Evolutionary conservation across 2,888 invertebrate species (phyloP).

Genomic region (Dasypogon diadema): DNA sequence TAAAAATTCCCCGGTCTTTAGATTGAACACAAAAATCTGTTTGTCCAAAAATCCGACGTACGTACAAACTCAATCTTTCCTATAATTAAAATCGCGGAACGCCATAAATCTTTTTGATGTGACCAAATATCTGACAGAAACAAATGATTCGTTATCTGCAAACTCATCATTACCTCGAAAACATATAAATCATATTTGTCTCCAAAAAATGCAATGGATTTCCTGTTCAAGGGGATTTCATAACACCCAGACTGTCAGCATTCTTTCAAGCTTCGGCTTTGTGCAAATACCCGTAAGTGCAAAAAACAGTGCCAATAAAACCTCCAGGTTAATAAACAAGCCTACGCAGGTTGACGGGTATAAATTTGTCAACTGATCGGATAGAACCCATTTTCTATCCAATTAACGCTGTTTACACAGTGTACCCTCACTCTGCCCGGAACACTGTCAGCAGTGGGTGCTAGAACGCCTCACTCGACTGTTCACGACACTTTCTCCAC

Average conservation of each 20-base stretch:
- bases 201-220: background rate
- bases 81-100: too few relatives aligned
- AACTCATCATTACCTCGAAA: background rate
- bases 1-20: too few relatives aligned
- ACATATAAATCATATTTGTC: background rate
- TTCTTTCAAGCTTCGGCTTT: background rate
- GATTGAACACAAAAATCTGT: too few relatives aligned
- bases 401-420: background rate
- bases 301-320: background rate
- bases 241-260: background rate
- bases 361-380: background rate
- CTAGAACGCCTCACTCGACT: background rate
- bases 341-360: background rate
- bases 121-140: background rate
- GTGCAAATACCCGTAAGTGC: background rate
- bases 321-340: background rate
- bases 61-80: too few relatives aligned
- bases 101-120: background rate
- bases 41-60: too few relatives aligned
- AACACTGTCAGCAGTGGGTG: background rate
- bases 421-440: background rate
- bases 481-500: constrained; percentile 13
- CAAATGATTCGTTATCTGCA: background rate
- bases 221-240: background rate
- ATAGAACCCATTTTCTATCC: background rate